Evolutionary conservation across 2,113 vertebrate genomes (phyloP), one percentile per base, ranked within the genome.

Genomic region (Geococcyx californianus): DNA sequence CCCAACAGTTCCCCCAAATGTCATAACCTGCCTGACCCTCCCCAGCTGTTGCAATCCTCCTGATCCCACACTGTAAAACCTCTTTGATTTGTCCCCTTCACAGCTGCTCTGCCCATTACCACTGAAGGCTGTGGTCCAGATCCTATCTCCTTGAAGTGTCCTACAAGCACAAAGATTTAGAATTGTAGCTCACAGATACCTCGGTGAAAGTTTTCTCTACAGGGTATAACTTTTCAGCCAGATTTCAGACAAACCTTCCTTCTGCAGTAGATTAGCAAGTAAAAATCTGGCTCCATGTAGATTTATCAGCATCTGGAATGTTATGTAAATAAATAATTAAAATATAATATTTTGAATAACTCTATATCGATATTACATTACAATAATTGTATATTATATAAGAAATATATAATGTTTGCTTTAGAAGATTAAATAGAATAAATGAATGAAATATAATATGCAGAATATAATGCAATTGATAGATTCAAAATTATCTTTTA

Each of bases 41-140:
- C 85, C 93, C 95, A 96, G 96, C 95, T 96, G 95, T 90, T 96
- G 82, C 79, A 96, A 70, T 93, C 72, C 93, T 96, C 96, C 87
- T 78, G 88, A 92, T 95, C 94, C 85, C 93, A 92, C 72, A 81
- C 60, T 89, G 90, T 49, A 96, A 96, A 96, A 95, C 70, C 94
- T 97, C 93, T 96, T 94, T 95, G 92, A 96, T 93, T 94, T 88
- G 72, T 91, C 94, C 91, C 93, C 55, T 84, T 95, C 72, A 89
- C 95, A 95, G 95, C 84, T 97, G 92, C 90, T 96, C 85, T 95
- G 60, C 85, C 93, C 52, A 23, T 95, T 95, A 80, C 78, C 51
- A 85, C 75, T 77, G 79, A 97, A 94, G 88, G 82, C 93, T 91
- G 79, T 70, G 34, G 63, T 94, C 90, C 95, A 95, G 90, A 80